Evolutionary conservation across 1,140 invertebrate species (phyloP), one percentile per base, ranked within the genome.

Genomic region (Brachionus manjavacas): DNA sequence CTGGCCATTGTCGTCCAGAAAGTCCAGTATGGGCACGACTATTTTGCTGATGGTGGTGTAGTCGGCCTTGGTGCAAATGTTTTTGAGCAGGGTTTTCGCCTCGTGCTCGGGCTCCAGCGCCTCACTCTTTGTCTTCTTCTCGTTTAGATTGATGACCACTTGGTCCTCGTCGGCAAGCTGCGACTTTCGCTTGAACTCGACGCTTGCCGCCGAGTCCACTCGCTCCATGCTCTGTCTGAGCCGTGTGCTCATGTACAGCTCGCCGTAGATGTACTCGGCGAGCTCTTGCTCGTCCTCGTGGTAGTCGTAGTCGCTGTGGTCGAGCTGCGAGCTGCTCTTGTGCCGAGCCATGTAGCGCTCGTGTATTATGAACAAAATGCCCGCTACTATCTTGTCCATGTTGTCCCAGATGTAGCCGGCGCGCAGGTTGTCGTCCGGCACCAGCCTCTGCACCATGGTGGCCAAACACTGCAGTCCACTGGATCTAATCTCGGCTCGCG

Each of bases 341-440:
- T 31, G 4, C 4, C 60, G 55, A 12, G 31, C 20, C 12, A 35
- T 8, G 23, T 60, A 68, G 11, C 41, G 49, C 20, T 81, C 79
- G 79, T 81, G 52, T 12, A 81, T 60, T 31, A 81, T 81, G 20
- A 41, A 68, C 12, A 81, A 14, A 20, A 81, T 2, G 14, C 35
- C 79, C 4, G 79, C 23, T 41, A 81, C n/a, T 28, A 64, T 81
- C 43, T 81, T 81, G 28, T 81, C 79, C 31, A 68, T 60, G 20
- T 81, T 81, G 41, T 81, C 79, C 79, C 79, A 81, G 20, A 81
- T 64, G n/a, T 64, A 81, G 41, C 79, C 41, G 25, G 79, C 79
- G 11, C 64, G 31, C 41, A 81, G 7, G 12, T 60, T 60, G 35
- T 81, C 79, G 14, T 81, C 79, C 6, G 79, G 49, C 12, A 60